phyloP scores from a whole-genome alignment of 1,140 invertebrate genomes.

The Aphaenogaster floridana region DNA sequence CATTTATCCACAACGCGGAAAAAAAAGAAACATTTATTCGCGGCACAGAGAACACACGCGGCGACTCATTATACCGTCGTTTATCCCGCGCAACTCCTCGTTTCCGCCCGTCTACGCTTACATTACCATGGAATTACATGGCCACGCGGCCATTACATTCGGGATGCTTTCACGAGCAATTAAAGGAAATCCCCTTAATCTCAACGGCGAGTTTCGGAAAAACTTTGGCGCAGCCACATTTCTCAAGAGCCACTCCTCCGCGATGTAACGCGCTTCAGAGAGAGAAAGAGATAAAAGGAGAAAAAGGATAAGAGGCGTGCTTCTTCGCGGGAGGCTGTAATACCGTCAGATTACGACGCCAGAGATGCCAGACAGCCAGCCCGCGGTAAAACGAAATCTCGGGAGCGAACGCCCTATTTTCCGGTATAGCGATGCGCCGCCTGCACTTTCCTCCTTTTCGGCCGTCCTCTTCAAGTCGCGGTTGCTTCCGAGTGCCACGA shows the following conservation, averaged over 20 bases:
- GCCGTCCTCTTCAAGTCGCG: neutral
- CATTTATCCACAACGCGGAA: slow-evolving; percentile 6
- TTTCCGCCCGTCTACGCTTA: slow-evolving; percentile 32
- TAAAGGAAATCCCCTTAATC: slow-evolving; percentile 56
- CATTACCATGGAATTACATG: slow-evolving; percentile 44
- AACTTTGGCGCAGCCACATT: slow-evolving; percentile 35
- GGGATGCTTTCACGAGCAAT: slow-evolving; percentile 46
- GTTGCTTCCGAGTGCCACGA: neutral
- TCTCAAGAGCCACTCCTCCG: slow-evolving; percentile 43
- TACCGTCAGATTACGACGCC: slow-evolving; percentile 65
- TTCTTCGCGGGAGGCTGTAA: slow-evolving; percentile 59
- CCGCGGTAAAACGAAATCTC: slow-evolving; percentile 66
- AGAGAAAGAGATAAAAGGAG: neutral
- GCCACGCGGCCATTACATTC: slow-evolving; percentile 26
- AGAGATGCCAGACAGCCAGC: slow-evolving; percentile 34
- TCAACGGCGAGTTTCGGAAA: slow-evolving; percentile 42
- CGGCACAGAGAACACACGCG: neutral
- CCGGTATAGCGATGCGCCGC: slow-evolving; percentile 3
- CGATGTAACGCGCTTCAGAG: slow-evolving; percentile 12
- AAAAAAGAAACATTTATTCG: neutral
- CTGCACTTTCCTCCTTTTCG: slow-evolving; percentile 10
- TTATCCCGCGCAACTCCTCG: slow-evolving; percentile 22
- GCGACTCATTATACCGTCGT: slow-evolving; percentile 38
- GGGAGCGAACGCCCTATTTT: slow-evolving; percentile 56
- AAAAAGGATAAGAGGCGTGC: neutral